These are phyloP conservation scores for Agrotis segetum DNA, from an alignment of 2,888 invertebrate genomes.

Conservation along the genomic window DNA sequence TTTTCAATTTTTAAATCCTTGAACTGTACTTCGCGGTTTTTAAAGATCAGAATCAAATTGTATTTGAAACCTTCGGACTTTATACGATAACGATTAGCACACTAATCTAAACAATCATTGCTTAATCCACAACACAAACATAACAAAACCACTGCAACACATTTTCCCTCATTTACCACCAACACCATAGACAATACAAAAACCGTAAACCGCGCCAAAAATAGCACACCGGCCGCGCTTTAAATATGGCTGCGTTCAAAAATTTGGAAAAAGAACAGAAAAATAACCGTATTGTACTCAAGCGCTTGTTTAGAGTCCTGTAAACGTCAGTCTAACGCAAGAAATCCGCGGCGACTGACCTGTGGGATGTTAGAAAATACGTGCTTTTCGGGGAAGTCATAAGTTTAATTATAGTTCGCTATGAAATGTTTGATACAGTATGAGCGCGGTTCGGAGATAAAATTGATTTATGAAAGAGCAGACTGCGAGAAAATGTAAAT, in stretches of 20 bases:
- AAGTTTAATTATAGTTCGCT: conserved; percentile 81
- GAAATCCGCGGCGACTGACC: conserved; percentile 81
- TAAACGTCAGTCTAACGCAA: conserved; percentile 80
- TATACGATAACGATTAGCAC: neutral
- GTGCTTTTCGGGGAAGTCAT: conserved; percentile 82
- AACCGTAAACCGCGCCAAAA: conserved; percentile 48
- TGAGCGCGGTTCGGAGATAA: conserved; percentile 65
- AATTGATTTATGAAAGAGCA: conserved; percentile 51
- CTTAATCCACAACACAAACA: conserved; percentile 49
- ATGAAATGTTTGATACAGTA: conserved; percentile 72
- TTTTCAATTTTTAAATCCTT: conserved; percentile 10
- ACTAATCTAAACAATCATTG: conserved; percentile 25
- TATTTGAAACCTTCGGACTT: conserved; percentile 3
- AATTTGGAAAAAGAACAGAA: conserved; percentile 33
- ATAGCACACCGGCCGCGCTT: conserved; percentile 32
- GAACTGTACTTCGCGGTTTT: conserved; percentile 6
- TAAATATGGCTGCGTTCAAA: conserved; percentile 22
- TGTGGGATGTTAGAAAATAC: conserved; percentile 79
- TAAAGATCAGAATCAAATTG: conserved; percentile 1
- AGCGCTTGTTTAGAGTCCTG: conserved; percentile 83
- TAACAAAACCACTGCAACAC: conserved; percentile 48
- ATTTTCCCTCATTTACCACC: conserved; percentile 42
- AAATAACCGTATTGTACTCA: conserved; percentile 74
- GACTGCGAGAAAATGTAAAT: conserved; percentile 41
- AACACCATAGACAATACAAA: conserved; percentile 43